A percentile compares a stretch with the other conserved stretches of the same genome.
These are phyloP conservation scores for Chaetophractus vellerosus DNA, from an alignment of 2,797 vertebrate species.

Conservation along the genomic window DNA sequence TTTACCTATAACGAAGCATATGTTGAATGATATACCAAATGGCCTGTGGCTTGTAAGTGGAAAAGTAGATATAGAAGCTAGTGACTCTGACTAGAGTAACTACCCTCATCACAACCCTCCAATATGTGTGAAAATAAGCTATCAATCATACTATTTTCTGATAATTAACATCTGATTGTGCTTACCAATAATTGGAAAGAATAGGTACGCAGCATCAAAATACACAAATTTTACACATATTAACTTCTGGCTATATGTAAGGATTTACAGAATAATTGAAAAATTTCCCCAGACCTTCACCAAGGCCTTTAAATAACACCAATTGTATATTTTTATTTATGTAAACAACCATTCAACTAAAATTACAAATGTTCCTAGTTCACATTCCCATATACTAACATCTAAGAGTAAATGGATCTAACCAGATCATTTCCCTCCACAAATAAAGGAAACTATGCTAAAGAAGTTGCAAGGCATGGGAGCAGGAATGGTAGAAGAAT, in stretches of 20 bases:
- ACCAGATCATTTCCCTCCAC: conserved; percentile 14
- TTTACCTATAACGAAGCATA: neutral
- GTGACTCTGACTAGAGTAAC: neutral
- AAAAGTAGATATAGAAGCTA: neutral
- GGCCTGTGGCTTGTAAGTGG: neutral
- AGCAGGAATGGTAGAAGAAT: neutral
- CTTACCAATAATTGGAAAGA: neutral
- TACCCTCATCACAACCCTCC: neutral
- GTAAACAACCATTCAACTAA: neutral
- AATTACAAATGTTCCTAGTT: neutral
- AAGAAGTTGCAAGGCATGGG: neutral
- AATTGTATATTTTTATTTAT: neutral
- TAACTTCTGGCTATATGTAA: neutral
- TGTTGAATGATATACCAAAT: neutral
- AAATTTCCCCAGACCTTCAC: neutral
- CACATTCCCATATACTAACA: neutral
- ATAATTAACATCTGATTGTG: neutral
- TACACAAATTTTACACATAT: neutral
- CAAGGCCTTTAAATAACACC: neutral
- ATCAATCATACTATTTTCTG: neutral
- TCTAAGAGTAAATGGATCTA: conserved; percentile 1
- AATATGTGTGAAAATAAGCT: neutral
- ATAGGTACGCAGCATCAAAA: neutral
- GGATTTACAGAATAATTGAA: neutral
- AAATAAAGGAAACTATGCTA: neutral